These are phyloP conservation scores for Ostrea denselamellosa DNA, from an alignment of 1,140 invertebrate species.

Conservation along the genomic window DNA sequence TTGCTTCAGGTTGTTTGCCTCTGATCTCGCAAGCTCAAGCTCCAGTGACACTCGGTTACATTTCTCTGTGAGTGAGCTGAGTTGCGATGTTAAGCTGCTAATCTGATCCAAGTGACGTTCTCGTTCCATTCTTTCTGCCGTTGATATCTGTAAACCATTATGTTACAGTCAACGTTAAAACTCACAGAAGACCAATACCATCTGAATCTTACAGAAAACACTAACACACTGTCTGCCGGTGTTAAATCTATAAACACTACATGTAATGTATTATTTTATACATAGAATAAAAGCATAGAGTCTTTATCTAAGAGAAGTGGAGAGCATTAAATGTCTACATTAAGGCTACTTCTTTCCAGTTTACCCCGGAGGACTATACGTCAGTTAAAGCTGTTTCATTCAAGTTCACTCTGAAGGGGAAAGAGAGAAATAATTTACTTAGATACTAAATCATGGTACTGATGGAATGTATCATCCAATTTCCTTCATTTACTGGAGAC, in stretches of 20 bases:
- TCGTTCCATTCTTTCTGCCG: conserved; percentile 69
- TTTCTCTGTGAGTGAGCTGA: conserved; percentile 69
- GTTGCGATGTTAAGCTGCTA: conserved; percentile 66
- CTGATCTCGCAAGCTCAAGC: conserved; percentile 61
- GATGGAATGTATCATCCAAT: no score
- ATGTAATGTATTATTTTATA: not conserved
- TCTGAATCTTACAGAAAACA: not conserved
- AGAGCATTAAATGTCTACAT: no score
- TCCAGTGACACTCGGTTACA: conserved; percentile 64
- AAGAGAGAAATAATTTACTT: no score
- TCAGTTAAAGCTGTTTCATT: no score
- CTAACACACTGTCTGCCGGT: not conserved
- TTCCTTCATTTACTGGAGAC: no score
- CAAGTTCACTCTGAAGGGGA: no score
- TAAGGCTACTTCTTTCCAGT: no score
- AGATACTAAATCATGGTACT: no score
- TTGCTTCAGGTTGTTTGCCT: conserved; percentile 61
- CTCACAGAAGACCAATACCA: not conserved
- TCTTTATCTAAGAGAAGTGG: no score
- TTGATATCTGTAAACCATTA: conserved; percentile 62
- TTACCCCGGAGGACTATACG: no score
- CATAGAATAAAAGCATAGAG: not conserved
- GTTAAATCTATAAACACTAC: not conserved
- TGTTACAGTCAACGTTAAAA: not conserved
- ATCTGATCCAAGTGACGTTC: conserved; percentile 70